Base-by-base conservation (phyloP, 2,888 invertebrate species). In the Mactromeris polynyma region DNA sequence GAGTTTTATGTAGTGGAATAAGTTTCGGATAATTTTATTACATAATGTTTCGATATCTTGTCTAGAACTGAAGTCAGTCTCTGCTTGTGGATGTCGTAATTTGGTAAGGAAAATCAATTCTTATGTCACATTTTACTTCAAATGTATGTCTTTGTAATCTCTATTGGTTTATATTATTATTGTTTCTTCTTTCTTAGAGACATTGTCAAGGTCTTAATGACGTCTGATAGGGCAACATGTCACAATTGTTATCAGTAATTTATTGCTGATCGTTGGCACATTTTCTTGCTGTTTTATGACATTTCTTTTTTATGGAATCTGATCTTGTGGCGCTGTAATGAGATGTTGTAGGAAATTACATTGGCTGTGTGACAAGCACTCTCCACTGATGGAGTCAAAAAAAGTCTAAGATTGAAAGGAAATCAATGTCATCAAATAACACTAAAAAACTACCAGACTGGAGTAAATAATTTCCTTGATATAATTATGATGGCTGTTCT, bases 401-500 rank as follows among this genome's bases (percentile, higher is more conserved):
- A 79, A 2, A 6, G 14, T 40, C 79, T 79, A 4, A 26, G 79
- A 79, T 40, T 26, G 79, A 79, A 17, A 3, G 79, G 42, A 79
- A 79, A 46, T 79, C 79, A 79, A 79, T 79, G 21, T 7, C 40
- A 79, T 79, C 46, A 79, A 79, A 42, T 79, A 26, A 40, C 40
- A 79, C 40, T 79, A n/a, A 40, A 46, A 79, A 36, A 40, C 19
- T 26, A 21, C 31, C 33, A 26, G 26, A 36, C 21, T 79, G 40
- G 42, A 26, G 26, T 79, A 40, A 2, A 40, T 79, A 40, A 42
- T 79, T 79, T 46, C 79, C 40, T 11, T 17, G 21, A n/a, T 42
- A 46, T 40, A 26, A 79, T 79, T 79, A 19, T 73, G 17, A 73
- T 33, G 33, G 36, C 73, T 33, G 2, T 73, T 36, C 31, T 58